Evolutionary conservation across 2,797 vertebrate genomes (phyloP), one percentile per base, ranked within the genome.

Genomic region (Mormyrops attenuatus): DNA sequence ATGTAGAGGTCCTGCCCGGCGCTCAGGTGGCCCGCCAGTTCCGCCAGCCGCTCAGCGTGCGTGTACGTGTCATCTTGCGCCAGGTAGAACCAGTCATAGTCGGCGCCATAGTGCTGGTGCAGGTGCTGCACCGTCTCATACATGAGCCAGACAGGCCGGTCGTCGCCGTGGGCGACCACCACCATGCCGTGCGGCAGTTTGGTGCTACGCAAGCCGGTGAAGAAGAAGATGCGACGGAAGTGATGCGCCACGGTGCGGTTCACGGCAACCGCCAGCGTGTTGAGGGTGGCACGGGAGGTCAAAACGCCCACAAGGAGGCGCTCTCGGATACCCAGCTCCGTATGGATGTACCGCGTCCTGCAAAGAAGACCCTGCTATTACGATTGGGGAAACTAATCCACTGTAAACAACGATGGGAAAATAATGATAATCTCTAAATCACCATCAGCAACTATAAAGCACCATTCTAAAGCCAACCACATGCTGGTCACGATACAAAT

Each of bases 341-440:
- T 98, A 95, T 99, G 97, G 92, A 99, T 99, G 88, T 99, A 99
- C 41, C 98, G 97, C 1, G 98, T 99, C 94, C 98, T 99, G 95
- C 0, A 90, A 60, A 49, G 15, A 80, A 22, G 57, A 49, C 63
- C n/a, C 26, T 11, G 47, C 41, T 3, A 5, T 85, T 63, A 44
- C 17, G 1, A 34, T 3, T 38, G 53, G 1, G 13, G 52, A 34
- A 87, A 87, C 30, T 8, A 22, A 44, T 85, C 44, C 11, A 85
- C 47, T 15, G 47, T 3, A 49, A 30, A 50, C 9, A 82, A 49
- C 13, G n/a, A 80, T 44, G 82, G n/a, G 5, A 82, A 82, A 82
- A 47, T 47, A 20, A 44, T 3, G 7, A 38, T 13, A 38, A 38
- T 4, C 66, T 5, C 30, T 73, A 73, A 73, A 66, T 66, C 60